Percentiles rank a stretch among this genome's conserved stretches.
Evolutionary conservation across 2,797 vertebrate genomes (phyloP).

Genomic region (Dendrocincla tyrannina): DNA sequence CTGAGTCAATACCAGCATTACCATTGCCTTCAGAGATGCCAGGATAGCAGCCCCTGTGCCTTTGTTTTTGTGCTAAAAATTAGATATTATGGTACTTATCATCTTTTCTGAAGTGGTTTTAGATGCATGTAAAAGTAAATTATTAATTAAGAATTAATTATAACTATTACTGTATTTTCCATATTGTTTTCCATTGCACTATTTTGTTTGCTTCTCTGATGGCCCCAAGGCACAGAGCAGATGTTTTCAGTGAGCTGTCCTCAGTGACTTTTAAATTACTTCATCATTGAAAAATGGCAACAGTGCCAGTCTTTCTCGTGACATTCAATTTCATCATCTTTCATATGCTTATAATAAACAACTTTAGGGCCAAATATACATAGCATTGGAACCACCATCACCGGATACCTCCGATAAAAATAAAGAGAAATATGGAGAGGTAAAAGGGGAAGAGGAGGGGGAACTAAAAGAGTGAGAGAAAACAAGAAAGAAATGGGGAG

Average conservation of each 20-base stretch:
- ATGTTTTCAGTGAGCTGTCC: conserved; percentile 46
- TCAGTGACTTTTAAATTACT: conserved; percentile 42
- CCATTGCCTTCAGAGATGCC: background rate
- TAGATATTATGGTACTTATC: background rate
- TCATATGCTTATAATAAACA: background rate
- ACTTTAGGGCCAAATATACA: background rate
- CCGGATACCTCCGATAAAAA: background rate
- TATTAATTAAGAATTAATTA: background rate
- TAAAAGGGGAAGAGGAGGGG: background rate
- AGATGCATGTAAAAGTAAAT: background rate
- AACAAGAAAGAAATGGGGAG: background rate
- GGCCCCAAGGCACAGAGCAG: conserved; percentile 14
- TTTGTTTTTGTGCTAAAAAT: background rate
- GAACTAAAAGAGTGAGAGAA: background rate
- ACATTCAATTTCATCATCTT: background rate
- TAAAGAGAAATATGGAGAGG: background rate
- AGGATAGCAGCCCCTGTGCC: background rate
- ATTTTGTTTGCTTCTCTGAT: conserved; percentile 11
- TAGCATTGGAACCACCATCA: background rate
- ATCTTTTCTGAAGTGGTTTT: background rate
- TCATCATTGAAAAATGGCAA: conserved; percentile 11
- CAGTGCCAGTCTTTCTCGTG: conserved; percentile 9
- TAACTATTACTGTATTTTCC: background rate
- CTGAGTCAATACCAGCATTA: background rate
- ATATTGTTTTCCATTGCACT: conserved; percentile 7